These are phyloP conservation scores for Apostichopus californicus DNA, from an alignment of 35 echinoderm and acorn worm genomes.

Conservation along the genomic window DNA sequence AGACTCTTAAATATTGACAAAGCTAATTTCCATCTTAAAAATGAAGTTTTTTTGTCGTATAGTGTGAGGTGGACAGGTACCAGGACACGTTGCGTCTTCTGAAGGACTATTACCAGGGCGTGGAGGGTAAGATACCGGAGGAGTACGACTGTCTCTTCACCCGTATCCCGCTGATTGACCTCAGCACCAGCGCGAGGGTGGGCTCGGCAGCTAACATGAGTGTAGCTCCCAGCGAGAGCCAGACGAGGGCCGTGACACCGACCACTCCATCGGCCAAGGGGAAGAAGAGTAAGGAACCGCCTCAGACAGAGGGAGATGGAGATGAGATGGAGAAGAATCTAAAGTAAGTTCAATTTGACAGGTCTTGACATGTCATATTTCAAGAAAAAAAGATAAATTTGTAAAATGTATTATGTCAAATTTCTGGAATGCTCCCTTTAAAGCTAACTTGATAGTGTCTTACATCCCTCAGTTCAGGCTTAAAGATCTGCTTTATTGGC, in stretches of 20 bases:
- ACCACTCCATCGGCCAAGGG: constrained; percentile 95
- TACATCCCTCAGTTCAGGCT: no score
- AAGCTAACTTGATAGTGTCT: no score
- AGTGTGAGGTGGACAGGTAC: constrained; percentile 96
- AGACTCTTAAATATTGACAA: no score
- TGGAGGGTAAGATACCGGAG: constrained; percentile 97
- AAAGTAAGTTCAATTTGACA: constrained; percentile 44
- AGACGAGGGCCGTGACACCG: constrained; percentile 72
- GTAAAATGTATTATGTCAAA: no score
- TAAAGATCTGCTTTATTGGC: no score
- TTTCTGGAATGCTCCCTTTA: no score
- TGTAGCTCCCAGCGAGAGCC: constrained; percentile 71
- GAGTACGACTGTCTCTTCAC: constrained; percentile 71
- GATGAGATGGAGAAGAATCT: constrained; percentile 71
- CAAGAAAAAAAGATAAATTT: no score
- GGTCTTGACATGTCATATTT: no score
- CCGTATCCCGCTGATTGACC: constrained; percentile 93
- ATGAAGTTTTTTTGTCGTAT: neutral
- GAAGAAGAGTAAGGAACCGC: constrained; percentile 86
- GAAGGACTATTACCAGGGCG: constrained; percentile 94
- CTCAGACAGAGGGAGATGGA: constrained; percentile 47
- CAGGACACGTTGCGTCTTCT: constrained; percentile 92
- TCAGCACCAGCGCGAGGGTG: constrained; percentile 67
- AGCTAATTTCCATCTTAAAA: no score
- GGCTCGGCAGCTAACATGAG: constrained; percentile 61